Percentiles rank a stretch among this genome's conserved stretches.
phyloP scores from a whole-genome alignment of 1,140 invertebrate genomes.

The Fopius arisanus region DNA sequence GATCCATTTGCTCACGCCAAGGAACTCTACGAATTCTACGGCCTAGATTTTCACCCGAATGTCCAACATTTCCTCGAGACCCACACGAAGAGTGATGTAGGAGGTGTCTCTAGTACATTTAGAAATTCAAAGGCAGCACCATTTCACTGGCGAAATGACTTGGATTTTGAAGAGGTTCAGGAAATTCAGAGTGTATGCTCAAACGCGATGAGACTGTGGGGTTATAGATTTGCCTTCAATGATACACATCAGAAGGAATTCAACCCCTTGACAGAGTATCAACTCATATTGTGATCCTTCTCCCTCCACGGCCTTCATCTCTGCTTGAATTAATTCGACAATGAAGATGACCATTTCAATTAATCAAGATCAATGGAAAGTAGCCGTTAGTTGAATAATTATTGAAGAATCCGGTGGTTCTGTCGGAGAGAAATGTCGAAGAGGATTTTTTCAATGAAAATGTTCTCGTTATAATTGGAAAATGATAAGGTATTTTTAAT shows the following conservation, averaged over 20 bases:
- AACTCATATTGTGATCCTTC: slow-evolving; percentile 44
- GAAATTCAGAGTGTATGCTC: slow-evolving; percentile 72
- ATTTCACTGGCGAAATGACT: slow-evolving; percentile 83
- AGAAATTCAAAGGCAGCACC: slow-evolving; percentile 82
- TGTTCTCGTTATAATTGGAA: no score
- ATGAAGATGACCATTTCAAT: no score
- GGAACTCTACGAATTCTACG: slow-evolving; percentile 80
- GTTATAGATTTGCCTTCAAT: slow-evolving; percentile 71
- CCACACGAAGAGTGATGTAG: slow-evolving; percentile 80
- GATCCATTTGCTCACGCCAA: slow-evolving; percentile 76
- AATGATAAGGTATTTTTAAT: no score
- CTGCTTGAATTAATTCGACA: no score
- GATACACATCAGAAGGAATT: slow-evolving; percentile 67
- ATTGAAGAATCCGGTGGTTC: no score
- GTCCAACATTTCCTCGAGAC: slow-evolving; percentile 80
- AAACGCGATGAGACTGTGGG: slow-evolving; percentile 82
- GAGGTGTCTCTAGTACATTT: slow-evolving; percentile 84
- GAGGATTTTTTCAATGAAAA: no score
- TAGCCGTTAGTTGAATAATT: no score
- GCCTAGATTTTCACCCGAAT: slow-evolving; percentile 73
- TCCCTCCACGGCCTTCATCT: background rate
- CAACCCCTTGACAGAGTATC: slow-evolving; percentile 65
- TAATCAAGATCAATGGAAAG: no score
- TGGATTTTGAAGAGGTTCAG: slow-evolving; percentile 75
- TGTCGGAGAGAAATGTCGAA: no score